These are phyloP conservation scores for Hylomyscus alleni DNA, from an alignment of 2,797 vertebrate genomes.

Conservation along the genomic window DNA sequence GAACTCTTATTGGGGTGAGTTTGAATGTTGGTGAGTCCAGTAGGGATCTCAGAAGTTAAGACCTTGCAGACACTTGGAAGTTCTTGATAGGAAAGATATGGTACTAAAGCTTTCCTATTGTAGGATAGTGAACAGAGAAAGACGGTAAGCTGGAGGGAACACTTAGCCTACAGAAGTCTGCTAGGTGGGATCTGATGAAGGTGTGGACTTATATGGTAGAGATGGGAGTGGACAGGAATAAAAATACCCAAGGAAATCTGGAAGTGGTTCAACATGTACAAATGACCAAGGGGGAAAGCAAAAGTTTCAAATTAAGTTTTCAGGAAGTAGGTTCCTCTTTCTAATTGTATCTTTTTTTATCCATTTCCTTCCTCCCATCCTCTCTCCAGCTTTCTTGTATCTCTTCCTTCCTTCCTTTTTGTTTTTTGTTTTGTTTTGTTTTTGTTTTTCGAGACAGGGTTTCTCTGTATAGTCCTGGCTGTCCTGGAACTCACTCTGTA, in stretches of 20 bases:
- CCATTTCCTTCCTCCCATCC: background rate
- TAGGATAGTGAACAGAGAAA: background rate
- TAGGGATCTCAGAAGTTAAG: constrained; percentile 25
- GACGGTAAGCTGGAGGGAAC: background rate
- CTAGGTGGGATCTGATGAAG: background rate
- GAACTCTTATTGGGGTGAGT: background rate
- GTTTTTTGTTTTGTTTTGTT: too few relatives aligned
- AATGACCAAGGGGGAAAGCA: background rate
- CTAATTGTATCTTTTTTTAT: background rate
- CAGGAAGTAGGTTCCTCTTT: background rate
- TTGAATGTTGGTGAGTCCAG: constrained; percentile 1
- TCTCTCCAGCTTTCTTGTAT: too few relatives aligned
- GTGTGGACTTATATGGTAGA: background rate
- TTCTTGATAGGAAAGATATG: constrained; percentile 5
- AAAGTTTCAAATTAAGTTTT: constrained; percentile 15
- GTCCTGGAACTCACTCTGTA: too few relatives aligned
- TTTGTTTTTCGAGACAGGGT: too few relatives aligned
- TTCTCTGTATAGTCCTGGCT: too few relatives aligned
- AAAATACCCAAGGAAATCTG: background rate
- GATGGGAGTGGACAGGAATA: background rate
- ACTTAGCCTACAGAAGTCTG: background rate
- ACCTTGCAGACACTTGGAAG: background rate
- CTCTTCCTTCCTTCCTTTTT: background rate
- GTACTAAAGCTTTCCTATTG: background rate
- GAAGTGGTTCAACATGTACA: background rate